Base-by-base conservation (phyloP, 2,888 invertebrate species). In the Arctia plantaginis region DNA sequence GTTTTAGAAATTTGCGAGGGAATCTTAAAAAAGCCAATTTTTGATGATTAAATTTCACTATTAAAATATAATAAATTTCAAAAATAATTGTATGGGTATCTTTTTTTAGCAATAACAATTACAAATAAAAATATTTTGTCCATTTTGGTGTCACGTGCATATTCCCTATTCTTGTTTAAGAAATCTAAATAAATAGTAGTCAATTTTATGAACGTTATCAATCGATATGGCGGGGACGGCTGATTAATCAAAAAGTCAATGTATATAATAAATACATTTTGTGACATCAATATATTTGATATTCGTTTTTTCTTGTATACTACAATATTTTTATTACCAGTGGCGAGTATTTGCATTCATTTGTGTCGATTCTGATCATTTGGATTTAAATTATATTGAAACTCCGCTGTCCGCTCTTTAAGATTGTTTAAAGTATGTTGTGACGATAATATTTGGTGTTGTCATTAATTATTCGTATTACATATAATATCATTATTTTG, bases 221-320 rank as follows among this genome's bases (percentile, higher is more conserved):
- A 35, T 64, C 51, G 23, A 71, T 66, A 30, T 59, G 55, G 27
- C 44, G n/a, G 51, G 20, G 41, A 64, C 66, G 73, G n/a, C 59
- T 59, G 27, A 30, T 66, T n/a, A 47, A 44, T 75, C 44, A 66
- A 65, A 30, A 75, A 44, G 27, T 71, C 69, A 33, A 72, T 83
- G 79, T 84, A 74, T 77, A 77, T 71, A 80, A 66, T 55, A 30
- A 72, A 78, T 77, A 79, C 77, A 82, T 82, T 80, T 85, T 80
- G 72, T 75, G 79, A 83, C 66, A 65, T 76, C 76, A 74, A 47
- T 76, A 75, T 79, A 82, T 82, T 82, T 83, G 72, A 71, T 81
- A 79, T 80, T 77, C 77, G 75, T 78, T 82, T 80, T 82, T 77
- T 75, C 51, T 83, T 80, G 78, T 84, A 71, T 77, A 73, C 47